Conservation (phyloP, 2,797 vertebrate species). For the Phalanger gymnotis region DNA sequence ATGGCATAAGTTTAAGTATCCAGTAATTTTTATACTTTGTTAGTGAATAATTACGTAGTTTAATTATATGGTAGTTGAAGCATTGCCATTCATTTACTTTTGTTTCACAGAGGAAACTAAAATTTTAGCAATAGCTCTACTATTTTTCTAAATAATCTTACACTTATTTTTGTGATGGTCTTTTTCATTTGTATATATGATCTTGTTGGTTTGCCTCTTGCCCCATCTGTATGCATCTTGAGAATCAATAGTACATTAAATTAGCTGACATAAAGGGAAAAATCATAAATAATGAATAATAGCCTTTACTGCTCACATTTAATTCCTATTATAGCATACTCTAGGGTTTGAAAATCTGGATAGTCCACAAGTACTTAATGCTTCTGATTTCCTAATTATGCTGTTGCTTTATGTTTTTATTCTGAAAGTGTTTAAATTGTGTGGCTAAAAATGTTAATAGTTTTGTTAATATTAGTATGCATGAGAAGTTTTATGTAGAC, state of each 20-base stretch:
- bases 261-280: constrained; percentile 79
- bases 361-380: constrained; percentile 70
- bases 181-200: constrained; percentile 35
- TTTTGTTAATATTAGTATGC: constrained; percentile 55
- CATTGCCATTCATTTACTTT: constrained; percentile 30
- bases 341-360: constrained; percentile 49
- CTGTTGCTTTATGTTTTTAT: constrained; percentile 64
- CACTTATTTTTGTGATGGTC: constrained; percentile 63
- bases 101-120: constrained; percentile 11
- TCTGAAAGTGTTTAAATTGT: constrained; percentile 62
- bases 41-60: constrained; percentile 11
- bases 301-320: constrained; percentile 75
- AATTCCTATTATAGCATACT: constrained; percentile 75
- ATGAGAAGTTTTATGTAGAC: constrained; percentile 59
- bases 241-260: constrained; percentile 84
- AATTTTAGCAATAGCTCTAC: constrained; percentile 3
- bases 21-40: constrained; percentile 32
- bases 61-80: constrained; percentile 32
- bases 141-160: constrained; percentile 52
- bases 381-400: constrained; percentile 25
- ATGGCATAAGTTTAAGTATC: not conserved
- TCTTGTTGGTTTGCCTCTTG: constrained; percentile 73
- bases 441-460: constrained; percentile 41
- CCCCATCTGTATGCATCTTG: constrained; percentile 72
- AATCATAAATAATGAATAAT: constrained; percentile 85